Conservation (phyloP, 2,113 vertebrate species). For the Brachypteracias leptosomus region DNA sequence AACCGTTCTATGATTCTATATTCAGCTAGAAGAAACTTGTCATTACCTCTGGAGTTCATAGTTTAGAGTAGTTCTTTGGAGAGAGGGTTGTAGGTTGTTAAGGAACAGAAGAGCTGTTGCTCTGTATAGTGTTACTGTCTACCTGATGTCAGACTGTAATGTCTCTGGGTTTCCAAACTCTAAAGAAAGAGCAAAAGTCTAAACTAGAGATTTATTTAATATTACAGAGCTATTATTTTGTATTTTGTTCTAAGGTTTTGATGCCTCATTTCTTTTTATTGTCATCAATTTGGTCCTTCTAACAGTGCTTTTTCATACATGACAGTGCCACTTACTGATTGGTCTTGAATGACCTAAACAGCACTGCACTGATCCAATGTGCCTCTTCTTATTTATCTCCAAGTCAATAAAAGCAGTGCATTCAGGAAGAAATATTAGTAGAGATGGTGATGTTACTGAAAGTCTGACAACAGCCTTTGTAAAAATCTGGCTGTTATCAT, state of each 20-base stretch:
- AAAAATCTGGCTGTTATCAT: not conserved
- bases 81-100: not conserved
- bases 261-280: not conserved
- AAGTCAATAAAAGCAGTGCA: not conserved
- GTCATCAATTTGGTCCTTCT: not conserved
- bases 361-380: not conserved
- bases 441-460: not conserved
- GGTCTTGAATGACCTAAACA: not conserved
- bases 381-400: not conserved
- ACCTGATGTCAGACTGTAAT: not conserved
- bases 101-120: not conserved
- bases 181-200: not conserved
- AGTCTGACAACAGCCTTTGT: not conserved
- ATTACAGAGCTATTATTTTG: not conserved
- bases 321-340: not conserved
- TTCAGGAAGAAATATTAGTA: not conserved
- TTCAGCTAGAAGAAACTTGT: not conserved
- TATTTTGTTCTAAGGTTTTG: not conserved
- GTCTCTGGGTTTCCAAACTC: not conserved
- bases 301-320: not conserved
- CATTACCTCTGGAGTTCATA: not conserved
- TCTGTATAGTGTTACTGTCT: not conserved
- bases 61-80: not conserved
- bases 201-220: not conserved
- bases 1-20: too few species aligned